Evolutionary conservation across 2,113 vertebrate species (phyloP), one percentile per base, ranked within the genome.

Genomic region (Sander vitreus): DNA sequence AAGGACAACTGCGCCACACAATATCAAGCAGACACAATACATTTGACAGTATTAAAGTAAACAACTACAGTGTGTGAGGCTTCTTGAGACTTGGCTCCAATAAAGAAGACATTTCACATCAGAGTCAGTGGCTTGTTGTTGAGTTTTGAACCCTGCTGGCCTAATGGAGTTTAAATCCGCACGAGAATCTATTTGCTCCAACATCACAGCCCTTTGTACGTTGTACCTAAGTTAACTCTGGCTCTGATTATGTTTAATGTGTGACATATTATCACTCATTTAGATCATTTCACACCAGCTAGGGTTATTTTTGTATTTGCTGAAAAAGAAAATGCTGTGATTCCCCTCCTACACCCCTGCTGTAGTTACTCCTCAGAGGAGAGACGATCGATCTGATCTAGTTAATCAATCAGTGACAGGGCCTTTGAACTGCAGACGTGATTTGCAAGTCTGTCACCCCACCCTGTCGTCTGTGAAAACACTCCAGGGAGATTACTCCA

Each of bases 341-440:
- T 51, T 70, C 70, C 51, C 62, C 76, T 76, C 64, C 58, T 10
- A 47, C 51, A 71, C 36, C 36, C n/a, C 65, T 23, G 63, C 80
- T 80, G 57, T 57, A 66, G 55, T 66, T 66, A 39, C 5, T 54
- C 53, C 63, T 81, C 8, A 43, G 58, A 60, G 70, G 81, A 63
- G 66, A 85, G 59, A 66, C 72, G 72, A 88, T 91, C 14, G 60
- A 91, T 91, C 88, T 80, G 78, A 92, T 87, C 70, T 72, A 84
- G 76, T 91, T 92, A 76, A 92, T 92, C 82, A 91, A 90, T 89
- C 81, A 80, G 85, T 25, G 84, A 81, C 89, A 71, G 81, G 84
- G 51, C 83, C 80, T 93, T 93, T 93, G 91, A 92, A 93, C 86
- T 85, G 88, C 84, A 93, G 89, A 89, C 85, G 76, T 89, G 89